phyloP scores from a whole-genome alignment of 2,888 invertebrate species.

The Nowickia ferox region DNA sequence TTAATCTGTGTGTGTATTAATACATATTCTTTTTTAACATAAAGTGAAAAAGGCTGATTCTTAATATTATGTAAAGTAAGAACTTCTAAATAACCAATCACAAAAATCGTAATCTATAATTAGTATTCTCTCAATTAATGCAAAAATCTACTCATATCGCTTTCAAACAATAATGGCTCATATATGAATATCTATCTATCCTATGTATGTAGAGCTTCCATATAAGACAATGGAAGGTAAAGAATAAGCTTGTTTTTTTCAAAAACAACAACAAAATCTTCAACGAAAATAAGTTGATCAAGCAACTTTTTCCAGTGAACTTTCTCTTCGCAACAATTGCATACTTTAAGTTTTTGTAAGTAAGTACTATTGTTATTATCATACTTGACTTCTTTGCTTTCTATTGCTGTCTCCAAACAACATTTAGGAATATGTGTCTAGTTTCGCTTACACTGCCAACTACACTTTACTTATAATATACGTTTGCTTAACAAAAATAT shows the following conservation, averaged over 20 bases:
- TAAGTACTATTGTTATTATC: conserved; percentile 12
- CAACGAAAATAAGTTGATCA: conserved; percentile 44
- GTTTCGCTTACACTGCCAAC: conserved; percentile 58
- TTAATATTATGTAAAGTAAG: too few species aligned
- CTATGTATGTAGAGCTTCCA: too few species aligned
- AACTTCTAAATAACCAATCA: too few species aligned
- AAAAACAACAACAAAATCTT: background rate
- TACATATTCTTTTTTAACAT: too few species aligned
- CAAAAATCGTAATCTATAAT: too few species aligned
- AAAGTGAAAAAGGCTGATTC: too few species aligned
- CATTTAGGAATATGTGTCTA: conserved; percentile 2
- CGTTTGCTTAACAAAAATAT: conserved; percentile 3
- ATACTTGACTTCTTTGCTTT: background rate
- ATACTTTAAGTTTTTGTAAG: conserved; percentile 11
- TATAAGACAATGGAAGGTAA: conserved; percentile 24
- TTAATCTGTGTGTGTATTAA: too few species aligned
- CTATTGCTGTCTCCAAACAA: background rate
- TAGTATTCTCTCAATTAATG: too few species aligned
- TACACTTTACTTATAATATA: conserved; percentile 24
- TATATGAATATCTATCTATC: too few species aligned
- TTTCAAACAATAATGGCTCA: too few species aligned
- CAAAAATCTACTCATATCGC: too few species aligned
- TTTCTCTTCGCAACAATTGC: conserved; percentile 37
- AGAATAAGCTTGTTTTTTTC: background rate
- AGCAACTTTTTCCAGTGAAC: conserved; percentile 50